Evolutionary conservation across 2,888 invertebrate genomes (phyloP).

Genomic region (Fragum whitleyi): DNA sequence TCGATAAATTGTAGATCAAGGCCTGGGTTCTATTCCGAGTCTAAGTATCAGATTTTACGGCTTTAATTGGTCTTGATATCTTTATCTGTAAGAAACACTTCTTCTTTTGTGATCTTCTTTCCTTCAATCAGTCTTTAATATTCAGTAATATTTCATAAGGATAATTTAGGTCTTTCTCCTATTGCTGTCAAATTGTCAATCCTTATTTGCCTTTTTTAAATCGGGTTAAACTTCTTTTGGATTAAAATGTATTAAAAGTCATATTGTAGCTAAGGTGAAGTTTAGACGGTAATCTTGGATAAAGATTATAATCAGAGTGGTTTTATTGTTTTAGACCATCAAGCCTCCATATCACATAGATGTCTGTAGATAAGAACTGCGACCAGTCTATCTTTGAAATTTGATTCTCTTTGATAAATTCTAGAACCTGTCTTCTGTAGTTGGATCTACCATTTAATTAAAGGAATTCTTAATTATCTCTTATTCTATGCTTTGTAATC

Average conservation of each 20-base stretch:
- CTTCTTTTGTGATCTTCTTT: background rate
- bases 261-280: conserved; percentile 6
- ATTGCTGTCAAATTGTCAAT: background rate
- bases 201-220: conserved; percentile 9
- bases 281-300: background rate
- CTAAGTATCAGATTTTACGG: conserved; percentile 12
- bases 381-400: background rate
- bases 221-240: background rate
- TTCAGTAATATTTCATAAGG: background rate
- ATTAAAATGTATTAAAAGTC: conserved; percentile 22
- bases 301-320: background rate
- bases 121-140: background rate
- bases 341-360: background rate
- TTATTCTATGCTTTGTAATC: too few relatives aligned
- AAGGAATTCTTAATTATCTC: too few relatives aligned
- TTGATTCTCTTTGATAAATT: background rate
- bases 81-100: background rate
- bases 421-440: too few relatives aligned
- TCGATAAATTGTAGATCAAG: conserved; percentile 31
- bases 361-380: background rate
- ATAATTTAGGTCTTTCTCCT: background rate
- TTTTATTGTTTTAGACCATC: background rate
- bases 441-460: too few relatives aligned
- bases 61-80: background rate
- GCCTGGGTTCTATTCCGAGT: background rate